A percentile compares a stretch with the other conserved stretches of the same genome.
These are phyloP conservation scores for Cephus sareptanus DNA, from an alignment of 2,888 invertebrate species.

Conservation along the genomic window DNA sequence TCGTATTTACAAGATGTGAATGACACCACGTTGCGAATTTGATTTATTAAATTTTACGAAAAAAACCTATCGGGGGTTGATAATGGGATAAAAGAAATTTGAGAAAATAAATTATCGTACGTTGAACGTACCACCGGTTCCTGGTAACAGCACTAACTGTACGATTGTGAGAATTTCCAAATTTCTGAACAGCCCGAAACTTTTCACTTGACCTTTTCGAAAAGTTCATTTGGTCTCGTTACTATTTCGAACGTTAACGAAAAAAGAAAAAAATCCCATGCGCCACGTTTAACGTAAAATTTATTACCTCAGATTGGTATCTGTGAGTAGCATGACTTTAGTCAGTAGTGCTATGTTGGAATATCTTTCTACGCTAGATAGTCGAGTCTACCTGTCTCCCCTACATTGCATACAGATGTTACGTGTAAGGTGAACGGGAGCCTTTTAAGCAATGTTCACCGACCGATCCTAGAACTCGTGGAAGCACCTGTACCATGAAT, in stretches of 20 bases:
- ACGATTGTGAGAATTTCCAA: background rate
- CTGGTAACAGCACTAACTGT: background rate
- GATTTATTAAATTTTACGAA: background rate
- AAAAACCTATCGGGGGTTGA: background rate
- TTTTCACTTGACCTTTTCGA: background rate
- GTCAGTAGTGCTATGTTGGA: background rate
- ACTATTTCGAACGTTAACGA: background rate
- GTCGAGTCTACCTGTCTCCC: background rate
- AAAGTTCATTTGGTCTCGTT: background rate
- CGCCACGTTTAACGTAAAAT: background rate
- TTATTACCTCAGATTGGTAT: background rate
- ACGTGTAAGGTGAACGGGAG: background rate
- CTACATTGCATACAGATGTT: slow-evolving; percentile 9
- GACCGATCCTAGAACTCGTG: background rate
- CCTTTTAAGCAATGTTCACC: slow-evolving; percentile 1
- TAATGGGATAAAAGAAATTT: background rate
- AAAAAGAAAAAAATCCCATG: background rate
- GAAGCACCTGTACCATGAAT: background rate
- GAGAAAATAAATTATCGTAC: background rate
- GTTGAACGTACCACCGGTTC: background rate
- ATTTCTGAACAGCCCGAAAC: background rate
- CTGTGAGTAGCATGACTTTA: background rate
- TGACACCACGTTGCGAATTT: background rate
- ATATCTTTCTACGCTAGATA: too few relatives aligned
- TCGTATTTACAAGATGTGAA: background rate